Percentiles rank a stretch among this genome's conserved stretches.
phyloP scores from a whole-genome alignment of 1,140 invertebrate species.

The Dysdera silvatica region DNA sequence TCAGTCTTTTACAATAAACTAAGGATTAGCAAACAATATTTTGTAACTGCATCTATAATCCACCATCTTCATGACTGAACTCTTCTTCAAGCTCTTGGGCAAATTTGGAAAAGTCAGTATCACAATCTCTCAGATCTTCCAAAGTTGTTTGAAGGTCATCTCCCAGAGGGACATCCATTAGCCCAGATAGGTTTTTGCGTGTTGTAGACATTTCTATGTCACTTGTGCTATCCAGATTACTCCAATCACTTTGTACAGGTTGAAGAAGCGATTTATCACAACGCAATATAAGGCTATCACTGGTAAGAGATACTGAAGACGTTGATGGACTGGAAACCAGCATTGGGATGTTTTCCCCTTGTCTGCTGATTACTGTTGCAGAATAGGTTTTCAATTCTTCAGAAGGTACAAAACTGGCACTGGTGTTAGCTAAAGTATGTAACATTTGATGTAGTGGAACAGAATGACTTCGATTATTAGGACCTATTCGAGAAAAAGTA shows the following conservation, averaged over 20 bases:
- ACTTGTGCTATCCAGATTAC: neutral
- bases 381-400: too few relatives aligned
- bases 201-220: slow-evolving; percentile 12
- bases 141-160: slow-evolving; percentile 36
- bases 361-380: too few relatives aligned
- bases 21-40: too few relatives aligned
- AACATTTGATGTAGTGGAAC: slow-evolving; percentile 60
- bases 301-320: neutral
- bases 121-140: slow-evolving; percentile 36
- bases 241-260: slow-evolving; percentile 13
- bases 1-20: too few relatives aligned
- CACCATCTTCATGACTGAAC: slow-evolving; percentile 19
- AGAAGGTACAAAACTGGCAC: too few relatives aligned
- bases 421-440: slow-evolving; percentile 13
- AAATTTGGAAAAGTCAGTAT: slow-evolving; percentile 37
- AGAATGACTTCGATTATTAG: slow-evolving; percentile 58
- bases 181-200: slow-evolving; percentile 12
- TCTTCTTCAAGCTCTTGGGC: slow-evolving; percentile 33
- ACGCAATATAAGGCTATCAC: neutral
- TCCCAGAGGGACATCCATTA: slow-evolving; percentile 15
- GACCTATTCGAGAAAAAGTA: neutral
- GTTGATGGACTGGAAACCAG: neutral
- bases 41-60: slow-evolving; percentile 1
- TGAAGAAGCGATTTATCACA: neutral
- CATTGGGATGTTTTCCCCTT: slow-evolving; percentile 8